Conservation (phyloP, 2,797 vertebrate species). For the Sebastes aleutianus region DNA sequence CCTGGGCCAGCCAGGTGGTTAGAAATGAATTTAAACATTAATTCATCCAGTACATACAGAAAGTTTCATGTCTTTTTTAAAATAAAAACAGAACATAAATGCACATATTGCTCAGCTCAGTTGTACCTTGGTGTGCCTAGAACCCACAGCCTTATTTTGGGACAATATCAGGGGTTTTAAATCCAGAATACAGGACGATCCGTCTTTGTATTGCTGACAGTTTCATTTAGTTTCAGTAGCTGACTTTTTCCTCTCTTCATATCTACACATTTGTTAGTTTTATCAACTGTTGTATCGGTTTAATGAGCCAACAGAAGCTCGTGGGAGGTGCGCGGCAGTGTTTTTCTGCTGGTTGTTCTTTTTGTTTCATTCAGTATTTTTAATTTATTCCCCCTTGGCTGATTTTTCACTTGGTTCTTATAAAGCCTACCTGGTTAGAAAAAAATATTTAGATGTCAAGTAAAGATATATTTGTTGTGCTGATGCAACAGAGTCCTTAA, state of each 20-base stretch:
- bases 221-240: slow-evolving; percentile 42
- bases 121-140: slow-evolving; percentile 84
- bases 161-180: slow-evolving; percentile 79
- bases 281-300: slow-evolving; percentile 8
- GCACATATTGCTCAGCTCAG: slow-evolving; percentile 79
- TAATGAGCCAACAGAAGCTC: slow-evolving; percentile 13
- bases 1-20: slow-evolving; percentile 49
- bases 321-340: slow-evolving; percentile 31
- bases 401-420: background rate
- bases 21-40: slow-evolving; percentile 32
- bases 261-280: slow-evolving; percentile 39
- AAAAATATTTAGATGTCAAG: background rate
- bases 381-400: slow-evolving; percentile 1
- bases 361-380: background rate
- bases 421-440: background rate
- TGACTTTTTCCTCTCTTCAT: slow-evolving; percentile 32
- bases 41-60: slow-evolving; percentile 41
- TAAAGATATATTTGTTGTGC: background rate
- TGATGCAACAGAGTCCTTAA: background rate
- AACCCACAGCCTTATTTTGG: slow-evolving; percentile 86
- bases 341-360: slow-evolving; percentile 30
- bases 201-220: slow-evolving; percentile 37
- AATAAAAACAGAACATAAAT: slow-evolving; percentile 39
- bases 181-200: slow-evolving; percentile 56
- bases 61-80: slow-evolving; percentile 46